These are phyloP conservation scores for Spilarctia lutea DNA, from an alignment of 2,888 invertebrate genomes.

Conservation along the genomic window DNA sequence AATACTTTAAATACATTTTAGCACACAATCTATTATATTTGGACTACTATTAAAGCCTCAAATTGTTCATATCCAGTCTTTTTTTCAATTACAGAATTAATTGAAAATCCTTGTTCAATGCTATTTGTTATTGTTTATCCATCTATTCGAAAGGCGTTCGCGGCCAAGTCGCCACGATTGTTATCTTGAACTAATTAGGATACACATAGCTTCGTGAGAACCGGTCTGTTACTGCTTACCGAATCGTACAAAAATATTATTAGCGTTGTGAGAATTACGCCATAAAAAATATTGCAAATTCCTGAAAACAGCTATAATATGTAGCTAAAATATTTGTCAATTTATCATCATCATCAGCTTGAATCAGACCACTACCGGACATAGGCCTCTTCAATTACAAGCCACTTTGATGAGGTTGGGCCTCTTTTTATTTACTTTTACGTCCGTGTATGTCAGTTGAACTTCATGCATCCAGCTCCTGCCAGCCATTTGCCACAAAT, in stretches of 20 bases:
- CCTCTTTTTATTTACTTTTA: too few species aligned
- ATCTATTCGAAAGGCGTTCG: conserved; percentile 34
- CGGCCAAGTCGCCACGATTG: conserved; percentile 27
- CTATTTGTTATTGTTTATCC: conserved; percentile 32
- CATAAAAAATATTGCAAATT: conserved; percentile 22
- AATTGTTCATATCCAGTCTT: too few species aligned
- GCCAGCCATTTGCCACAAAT: too few species aligned
- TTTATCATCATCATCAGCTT: too few species aligned
- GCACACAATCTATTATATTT: too few species aligned
- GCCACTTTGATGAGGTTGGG: too few species aligned
- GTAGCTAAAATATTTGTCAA: background rate
- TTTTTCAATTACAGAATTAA: conserved; percentile 21
- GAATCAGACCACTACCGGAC: too few species aligned
- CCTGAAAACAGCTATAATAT: conserved; percentile 24
- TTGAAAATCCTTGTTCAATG: conserved; percentile 34
- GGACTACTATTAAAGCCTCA: too few species aligned
- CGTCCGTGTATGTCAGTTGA: too few species aligned
- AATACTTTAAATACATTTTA: too few species aligned
- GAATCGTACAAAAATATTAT: conserved; percentile 19
- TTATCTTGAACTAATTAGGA: conserved; percentile 39
- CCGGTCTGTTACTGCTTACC: conserved; percentile 27
- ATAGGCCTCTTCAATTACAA: too few species aligned
- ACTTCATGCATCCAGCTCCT: too few species aligned
- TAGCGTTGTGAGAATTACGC: conserved; percentile 29
- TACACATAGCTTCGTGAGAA: conserved; percentile 22